Evolutionary conservation across 2,113 vertebrate genomes (phyloP).

Genomic region (Pyxicephalus adspersus): DNA sequence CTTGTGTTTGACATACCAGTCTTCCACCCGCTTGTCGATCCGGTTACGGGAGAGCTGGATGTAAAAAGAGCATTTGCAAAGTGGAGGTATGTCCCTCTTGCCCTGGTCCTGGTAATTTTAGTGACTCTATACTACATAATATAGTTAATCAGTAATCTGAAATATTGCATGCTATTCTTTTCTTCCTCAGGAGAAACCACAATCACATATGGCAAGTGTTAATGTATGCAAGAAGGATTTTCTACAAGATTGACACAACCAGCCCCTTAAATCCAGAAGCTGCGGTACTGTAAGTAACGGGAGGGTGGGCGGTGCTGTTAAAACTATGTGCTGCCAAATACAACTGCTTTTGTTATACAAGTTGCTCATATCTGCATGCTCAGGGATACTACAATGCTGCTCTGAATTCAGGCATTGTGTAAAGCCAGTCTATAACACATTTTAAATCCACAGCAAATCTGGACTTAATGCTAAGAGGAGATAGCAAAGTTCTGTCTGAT

Average conservation of each 20-base stretch:
- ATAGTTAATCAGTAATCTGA: too few relatives aligned
- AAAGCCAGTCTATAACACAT: too few relatives aligned
- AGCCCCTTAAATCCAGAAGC: slow-evolving; percentile 94
- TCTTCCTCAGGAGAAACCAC: slow-evolving; percentile 85
- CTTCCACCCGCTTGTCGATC: slow-evolving; percentile 94
- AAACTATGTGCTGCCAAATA: too few relatives aligned
- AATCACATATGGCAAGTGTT: slow-evolving; percentile 98
- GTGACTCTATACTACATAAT: too few relatives aligned
- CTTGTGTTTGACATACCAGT: slow-evolving; percentile 95
- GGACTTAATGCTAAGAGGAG: too few relatives aligned
- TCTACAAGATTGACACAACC: slow-evolving; percentile 96
- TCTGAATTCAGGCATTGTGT: too few relatives aligned
- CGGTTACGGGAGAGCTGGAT: slow-evolving; percentile 92
- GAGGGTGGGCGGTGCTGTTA: not conserved
- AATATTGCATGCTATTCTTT: not conserved
- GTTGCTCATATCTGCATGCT: too few relatives aligned
- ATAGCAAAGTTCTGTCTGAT: too few relatives aligned
- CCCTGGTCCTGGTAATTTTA: too few relatives aligned
- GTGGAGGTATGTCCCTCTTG: slow-evolving; percentile 83
- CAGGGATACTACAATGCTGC: too few relatives aligned
- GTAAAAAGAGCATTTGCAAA: slow-evolving; percentile 95
- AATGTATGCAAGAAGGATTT: slow-evolving; percentile 93
- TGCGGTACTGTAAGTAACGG: slow-evolving; percentile 87
- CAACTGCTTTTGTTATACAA: too few relatives aligned
- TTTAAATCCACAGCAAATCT: too few relatives aligned